A percentile compares a stretch with the other conserved stretches of the same genome.
These are phyloP conservation scores for Fukomys damarensis DNA, from an alignment of 2,113 vertebrate genomes.

Conservation along the genomic window DNA sequence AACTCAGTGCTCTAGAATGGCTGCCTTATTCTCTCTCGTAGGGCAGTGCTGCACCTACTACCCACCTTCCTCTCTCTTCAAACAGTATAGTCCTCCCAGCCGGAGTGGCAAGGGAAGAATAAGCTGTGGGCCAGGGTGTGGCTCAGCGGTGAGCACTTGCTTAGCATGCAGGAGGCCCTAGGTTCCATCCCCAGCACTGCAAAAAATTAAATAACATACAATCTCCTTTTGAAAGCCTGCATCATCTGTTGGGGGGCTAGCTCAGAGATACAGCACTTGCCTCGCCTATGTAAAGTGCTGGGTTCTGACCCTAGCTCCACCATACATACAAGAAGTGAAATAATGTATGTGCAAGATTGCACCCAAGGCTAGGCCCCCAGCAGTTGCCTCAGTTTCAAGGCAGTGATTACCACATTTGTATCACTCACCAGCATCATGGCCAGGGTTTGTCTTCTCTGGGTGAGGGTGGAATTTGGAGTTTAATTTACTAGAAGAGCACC, in stretches of 20 bases:
- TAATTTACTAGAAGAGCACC: background rate
- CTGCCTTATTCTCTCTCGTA: background rate
- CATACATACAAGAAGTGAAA: background rate
- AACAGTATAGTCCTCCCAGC: no score
- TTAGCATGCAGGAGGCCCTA: background rate
- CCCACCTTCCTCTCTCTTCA: background rate
- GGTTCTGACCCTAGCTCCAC: background rate
- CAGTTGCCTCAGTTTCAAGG: background rate
- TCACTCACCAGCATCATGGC: background rate
- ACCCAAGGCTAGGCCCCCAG: no score
- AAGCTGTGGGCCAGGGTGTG: background rate
- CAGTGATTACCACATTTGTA: no score
- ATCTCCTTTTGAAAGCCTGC: background rate
- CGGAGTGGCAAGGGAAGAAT: background rate
- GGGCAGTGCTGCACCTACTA: no score
- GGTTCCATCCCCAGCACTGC: background rate
- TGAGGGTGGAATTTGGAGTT: background rate
- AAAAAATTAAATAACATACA: background rate
- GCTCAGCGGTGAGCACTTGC: background rate
- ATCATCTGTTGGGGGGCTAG: background rate
- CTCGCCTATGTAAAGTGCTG: background rate
- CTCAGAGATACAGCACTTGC: background rate
- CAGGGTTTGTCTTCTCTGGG: background rate
- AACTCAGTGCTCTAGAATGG: rapidly evolving
- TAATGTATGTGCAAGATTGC: no score